Evolutionary conservation across 1,140 invertebrate genomes (phyloP), one percentile per base, ranked within the genome.

Genomic region (Drosophila yakuba): DNA sequence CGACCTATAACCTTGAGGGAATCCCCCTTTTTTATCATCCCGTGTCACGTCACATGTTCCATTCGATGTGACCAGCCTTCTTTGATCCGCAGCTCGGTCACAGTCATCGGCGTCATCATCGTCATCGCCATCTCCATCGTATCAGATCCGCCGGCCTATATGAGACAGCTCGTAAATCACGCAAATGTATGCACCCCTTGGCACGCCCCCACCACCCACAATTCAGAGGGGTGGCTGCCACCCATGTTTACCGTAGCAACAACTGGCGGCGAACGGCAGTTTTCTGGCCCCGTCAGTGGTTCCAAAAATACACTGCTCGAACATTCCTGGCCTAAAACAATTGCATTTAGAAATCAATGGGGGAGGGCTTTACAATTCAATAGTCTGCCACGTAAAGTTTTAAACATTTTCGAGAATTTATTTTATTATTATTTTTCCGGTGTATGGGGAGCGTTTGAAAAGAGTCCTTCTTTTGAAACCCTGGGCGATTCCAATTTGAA

Each of bases 131-230:
- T 44, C n/a, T 36, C 50, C 50, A 52, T 14, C 38, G 32, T 69
- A 59, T 76, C 68, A 35, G 74, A 50, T 76, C 68, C 59, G 51
- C 62, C 48, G 61, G 59, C 55, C 50, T 85, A 57, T 84, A 66
- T 78, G 82, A 66, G 84, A 79, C 84, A 89, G 80, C 85, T 89
- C 80, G 84, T 89, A 89, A 89, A 89, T 89, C 84, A 84, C 80
- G 58, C 64, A 89, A 89, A 89, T 89, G 74, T 89, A 89, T 89
- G 85, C 84, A 89, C 84, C 85, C 84, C 74, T 51, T 56, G 63
- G 51, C 60, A 78, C 57, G 56, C 79, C 67, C 52, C 39, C 45
- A 20, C 38, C 44, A 15, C 62, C 52, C 38, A 44, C 35, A 20
- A 44, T 51, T 38, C 25, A 35, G 17, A 39, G 44, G 35, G 63